Base-by-base conservation (phyloP, 1,140 invertebrate genomes). In the Planococcus citri region DNA sequence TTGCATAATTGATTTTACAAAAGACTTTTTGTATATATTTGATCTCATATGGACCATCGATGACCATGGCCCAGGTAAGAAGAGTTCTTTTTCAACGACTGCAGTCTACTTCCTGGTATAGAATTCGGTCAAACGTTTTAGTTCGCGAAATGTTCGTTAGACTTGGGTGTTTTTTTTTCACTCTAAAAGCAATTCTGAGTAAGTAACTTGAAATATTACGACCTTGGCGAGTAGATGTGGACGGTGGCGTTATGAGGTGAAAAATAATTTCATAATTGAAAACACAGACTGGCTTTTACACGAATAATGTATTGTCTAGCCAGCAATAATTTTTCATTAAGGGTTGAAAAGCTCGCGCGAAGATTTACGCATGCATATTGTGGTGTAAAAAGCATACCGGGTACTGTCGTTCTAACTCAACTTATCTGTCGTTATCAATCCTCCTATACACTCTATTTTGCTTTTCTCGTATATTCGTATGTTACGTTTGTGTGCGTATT, bases 211-310 rank as follows among this genome's bases (percentile, higher is more conserved):
- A n/a, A n/a, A n/a, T n/a, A n/a, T n/a, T n/a, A n/a, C n/a, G n/a
- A n/a, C n/a, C n/a, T n/a, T n/a, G n/a, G n/a, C n/a, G n/a, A n/a
- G n/a, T n/a, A n/a, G n/a, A n/a, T n/a, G n/a, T n/a, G n/a, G n/a
- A n/a, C n/a, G n/a, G n/a, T n/a, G n/a, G n/a, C n/a, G n/a, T n/a
- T n/a, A n/a, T n/a, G n/a, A n/a, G n/a, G 41, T 3, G 10, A 6
- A 51, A 51, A 51, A 51, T 51, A 20, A 51, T 51, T 51, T 51
- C n/a, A 51, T 51, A 51, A 51, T 51, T 51, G 41, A 51, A 51
- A 17, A 51, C 41, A 51, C 41, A 51, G 41, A 51, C 41, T 51
- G n/a, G 41, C 41, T 51, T 51, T 51, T 51, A 51, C 33, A 37
- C 41, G 41, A 51, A 20, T 20, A 51, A 17, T 20, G 41, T 51